Evolutionary conservation across 2,797 vertebrate genomes (phyloP).

Genomic region (Sciaenops ocellatus): DNA sequence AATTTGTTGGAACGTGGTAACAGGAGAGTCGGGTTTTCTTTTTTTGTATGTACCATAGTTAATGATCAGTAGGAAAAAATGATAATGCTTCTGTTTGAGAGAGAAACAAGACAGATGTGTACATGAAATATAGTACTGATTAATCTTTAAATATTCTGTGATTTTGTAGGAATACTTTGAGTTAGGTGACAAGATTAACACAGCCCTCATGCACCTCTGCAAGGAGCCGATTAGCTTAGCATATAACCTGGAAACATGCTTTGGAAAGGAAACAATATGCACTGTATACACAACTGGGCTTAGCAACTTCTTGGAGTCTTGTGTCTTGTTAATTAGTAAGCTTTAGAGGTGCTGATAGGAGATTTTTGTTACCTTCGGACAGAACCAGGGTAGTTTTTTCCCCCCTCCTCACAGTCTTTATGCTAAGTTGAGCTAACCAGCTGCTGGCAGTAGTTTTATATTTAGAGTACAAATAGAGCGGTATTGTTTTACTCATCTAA

Average conservation of each 20-base stretch:
- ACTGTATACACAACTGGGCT: no score
- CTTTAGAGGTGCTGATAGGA: not conserved
- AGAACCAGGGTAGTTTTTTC: not conserved
- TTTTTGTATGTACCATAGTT: not conserved
- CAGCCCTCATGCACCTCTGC: no score
- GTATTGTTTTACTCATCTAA: not conserved
- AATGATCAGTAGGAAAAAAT: not conserved
- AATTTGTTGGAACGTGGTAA: conserved; percentile 12
- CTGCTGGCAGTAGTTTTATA: not conserved
- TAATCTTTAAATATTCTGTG: no score
- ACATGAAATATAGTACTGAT: no score
- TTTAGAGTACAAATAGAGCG: not conserved
- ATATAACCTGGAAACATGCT: no score
- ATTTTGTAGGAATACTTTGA: no score
- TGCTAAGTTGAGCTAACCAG: not conserved
- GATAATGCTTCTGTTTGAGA: not conserved
- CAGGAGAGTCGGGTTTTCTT: not conserved
- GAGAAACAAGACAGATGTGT: no score
- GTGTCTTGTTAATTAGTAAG: conserved; percentile 11
- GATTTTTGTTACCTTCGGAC: not conserved
- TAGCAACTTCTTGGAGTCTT: not conserved
- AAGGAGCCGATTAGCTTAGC: no score
- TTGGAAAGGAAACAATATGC: no score
- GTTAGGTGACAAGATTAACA: no score
- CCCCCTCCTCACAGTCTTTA: not conserved